Conservation (phyloP, 2,888 invertebrate genomes). For the Drosophila neutralis region DNA sequence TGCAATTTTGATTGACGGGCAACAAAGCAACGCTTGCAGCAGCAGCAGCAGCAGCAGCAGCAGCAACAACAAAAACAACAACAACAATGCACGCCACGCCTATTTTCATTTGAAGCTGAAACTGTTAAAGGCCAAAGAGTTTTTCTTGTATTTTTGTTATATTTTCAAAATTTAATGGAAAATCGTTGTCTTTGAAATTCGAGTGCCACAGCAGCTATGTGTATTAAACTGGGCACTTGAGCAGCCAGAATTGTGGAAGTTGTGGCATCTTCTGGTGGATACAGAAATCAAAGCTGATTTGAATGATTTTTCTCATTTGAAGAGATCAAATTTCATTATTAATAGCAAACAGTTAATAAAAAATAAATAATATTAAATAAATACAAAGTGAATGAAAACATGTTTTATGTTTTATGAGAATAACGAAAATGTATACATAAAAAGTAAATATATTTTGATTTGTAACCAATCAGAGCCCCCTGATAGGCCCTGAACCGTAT, state of each 20-base stretch:
- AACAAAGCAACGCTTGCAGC: conserved; percentile 15
- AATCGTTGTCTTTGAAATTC: conserved; percentile 30
- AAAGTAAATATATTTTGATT: not conserved
- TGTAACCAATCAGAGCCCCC: not conserved
- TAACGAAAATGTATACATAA: not conserved
- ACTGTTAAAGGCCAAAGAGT: conserved; percentile 20
- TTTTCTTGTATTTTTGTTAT: conserved; percentile 15
- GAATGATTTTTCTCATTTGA: not conserved
- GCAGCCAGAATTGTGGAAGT: not conserved
- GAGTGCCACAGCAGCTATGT: conserved; percentile 5
- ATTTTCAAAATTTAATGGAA: conserved; percentile 26
- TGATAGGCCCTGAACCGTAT: too few species aligned
- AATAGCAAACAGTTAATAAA: not conserved
- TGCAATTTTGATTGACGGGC: conserved; percentile 69
- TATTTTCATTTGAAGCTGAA: conserved; percentile 8
- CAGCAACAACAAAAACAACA: too few species aligned
- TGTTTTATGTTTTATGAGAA: too few species aligned
- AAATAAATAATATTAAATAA: not conserved
- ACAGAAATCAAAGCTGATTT: not conserved
- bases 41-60: not conserved
- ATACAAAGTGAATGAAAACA: not conserved
- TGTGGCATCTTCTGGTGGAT: not conserved
- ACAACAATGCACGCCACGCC: not conserved
- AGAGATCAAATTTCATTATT: not conserved
- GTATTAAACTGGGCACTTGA: conserved; percentile 5